Evolutionary conservation across 2,113 vertebrate genomes (phyloP).

Genomic region (Empidonax traillii): DNA sequence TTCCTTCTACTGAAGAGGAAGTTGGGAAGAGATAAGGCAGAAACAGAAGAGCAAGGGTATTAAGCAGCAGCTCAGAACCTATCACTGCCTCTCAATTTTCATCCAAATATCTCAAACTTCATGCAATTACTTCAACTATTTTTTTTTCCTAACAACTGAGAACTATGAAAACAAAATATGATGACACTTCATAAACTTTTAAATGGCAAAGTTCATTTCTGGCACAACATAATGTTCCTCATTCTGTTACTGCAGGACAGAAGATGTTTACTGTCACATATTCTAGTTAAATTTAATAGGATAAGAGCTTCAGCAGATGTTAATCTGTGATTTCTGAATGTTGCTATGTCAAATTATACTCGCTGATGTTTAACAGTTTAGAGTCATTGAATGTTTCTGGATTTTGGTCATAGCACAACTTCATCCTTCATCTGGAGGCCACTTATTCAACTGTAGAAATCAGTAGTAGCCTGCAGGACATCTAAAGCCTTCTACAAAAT

Average conservation of each 20-base stretch:
- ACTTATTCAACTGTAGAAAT: not conserved
- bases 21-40: not conserved
- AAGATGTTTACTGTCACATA: not conserved
- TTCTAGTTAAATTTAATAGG: not conserved
- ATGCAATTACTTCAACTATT: not conserved
- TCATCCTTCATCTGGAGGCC: not conserved
- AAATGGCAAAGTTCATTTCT: not conserved
- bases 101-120: not conserved
- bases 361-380: not conserved
- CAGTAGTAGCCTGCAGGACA: not conserved
- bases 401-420: not conserved
- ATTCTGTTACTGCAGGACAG: not conserved
- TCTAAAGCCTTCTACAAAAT: not conserved
- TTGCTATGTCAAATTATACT: not conserved
- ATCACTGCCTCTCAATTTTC: not conserved
- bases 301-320: not conserved
- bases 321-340: constrained; percentile 2
- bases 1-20: not conserved
- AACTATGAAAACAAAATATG: not conserved
- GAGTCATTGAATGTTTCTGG: not conserved
- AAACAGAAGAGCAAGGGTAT: not conserved
- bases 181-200: not conserved
- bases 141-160: not conserved
- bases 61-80: not conserved
- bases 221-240: not conserved